These are phyloP conservation scores for Plectropomus leopardus DNA, from an alignment of 2,113 vertebrate species.

Conservation along the genomic window DNA sequence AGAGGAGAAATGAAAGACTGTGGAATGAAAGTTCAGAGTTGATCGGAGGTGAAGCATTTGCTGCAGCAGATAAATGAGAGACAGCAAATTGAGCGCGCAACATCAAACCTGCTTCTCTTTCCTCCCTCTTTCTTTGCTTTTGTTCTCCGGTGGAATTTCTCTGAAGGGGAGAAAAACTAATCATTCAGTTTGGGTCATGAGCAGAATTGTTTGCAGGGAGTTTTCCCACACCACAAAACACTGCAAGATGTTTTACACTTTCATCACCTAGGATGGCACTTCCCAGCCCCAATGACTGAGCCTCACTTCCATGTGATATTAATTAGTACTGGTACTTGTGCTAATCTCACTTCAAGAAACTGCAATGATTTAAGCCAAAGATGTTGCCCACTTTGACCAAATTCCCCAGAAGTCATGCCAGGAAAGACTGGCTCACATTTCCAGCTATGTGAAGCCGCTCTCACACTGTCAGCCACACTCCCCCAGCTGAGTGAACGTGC, in stretches of 20 bases:
- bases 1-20: constrained; percentile 27
- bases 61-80: constrained; percentile 52
- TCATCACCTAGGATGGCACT: constrained; percentile 75
- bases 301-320: constrained; percentile 74
- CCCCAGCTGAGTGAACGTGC: background rate
- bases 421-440: constrained; percentile 71
- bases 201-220: constrained; percentile 73
- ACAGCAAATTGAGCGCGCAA: constrained; percentile 35
- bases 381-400: constrained; percentile 53
- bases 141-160: constrained; percentile 58
- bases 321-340: constrained; percentile 74
- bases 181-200: constrained; percentile 48
- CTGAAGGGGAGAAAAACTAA: constrained; percentile 41
- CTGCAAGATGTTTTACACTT: constrained; percentile 83
- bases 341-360: constrained; percentile 72
- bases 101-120: background rate
- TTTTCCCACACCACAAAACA: constrained; percentile 80
- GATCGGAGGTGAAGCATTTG: constrained; percentile 51
- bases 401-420: constrained; percentile 58
- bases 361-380: constrained; percentile 51
- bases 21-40: constrained; percentile 33
- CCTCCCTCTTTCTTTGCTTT: constrained; percentile 52
- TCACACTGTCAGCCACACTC: constrained; percentile 39
- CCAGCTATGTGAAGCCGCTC: constrained; percentile 25
- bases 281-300: constrained; percentile 55